phyloP scores from a whole-genome alignment of 2,888 invertebrate species.

The Pseudococcus viburni region DNA sequence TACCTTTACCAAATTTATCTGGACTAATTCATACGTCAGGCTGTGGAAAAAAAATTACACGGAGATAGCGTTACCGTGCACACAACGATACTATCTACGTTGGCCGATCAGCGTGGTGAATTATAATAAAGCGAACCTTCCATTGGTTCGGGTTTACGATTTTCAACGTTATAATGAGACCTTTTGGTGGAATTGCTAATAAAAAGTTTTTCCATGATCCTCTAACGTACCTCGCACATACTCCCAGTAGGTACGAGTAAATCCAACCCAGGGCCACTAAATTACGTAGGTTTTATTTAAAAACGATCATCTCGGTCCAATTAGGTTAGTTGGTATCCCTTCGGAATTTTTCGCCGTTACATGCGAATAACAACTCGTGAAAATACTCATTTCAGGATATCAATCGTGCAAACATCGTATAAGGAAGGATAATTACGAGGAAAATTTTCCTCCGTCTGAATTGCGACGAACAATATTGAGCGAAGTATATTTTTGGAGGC shows the following conservation, averaged over 20 bases:
- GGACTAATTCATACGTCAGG: neutral
- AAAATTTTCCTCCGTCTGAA: no score
- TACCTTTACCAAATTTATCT: neutral
- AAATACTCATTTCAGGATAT: no score
- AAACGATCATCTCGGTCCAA: neutral
- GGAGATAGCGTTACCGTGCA: neutral
- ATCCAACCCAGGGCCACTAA: neutral
- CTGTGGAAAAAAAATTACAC: neutral
- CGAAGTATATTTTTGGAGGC: no score
- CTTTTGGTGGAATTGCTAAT: neutral
- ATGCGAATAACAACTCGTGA: no score
- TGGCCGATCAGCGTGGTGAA: neutral
- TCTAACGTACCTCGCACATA: neutral
- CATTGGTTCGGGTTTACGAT: neutral
- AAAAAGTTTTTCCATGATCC: neutral
- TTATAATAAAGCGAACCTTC: neutral
- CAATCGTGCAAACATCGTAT: no score
- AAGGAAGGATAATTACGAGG: no score
- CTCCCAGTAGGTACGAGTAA: neutral
- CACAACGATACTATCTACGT: neutral
- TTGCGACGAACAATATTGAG: no score
- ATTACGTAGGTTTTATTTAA: neutral
- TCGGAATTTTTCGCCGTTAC: neutral
- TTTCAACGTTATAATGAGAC: neutral
- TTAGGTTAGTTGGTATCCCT: neutral